A percentile compares a stretch with the other conserved stretches of the same genome.
Evolutionary conservation across 2,113 vertebrate species (phyloP).

Genomic region (Mormyrus iriodes): DNA sequence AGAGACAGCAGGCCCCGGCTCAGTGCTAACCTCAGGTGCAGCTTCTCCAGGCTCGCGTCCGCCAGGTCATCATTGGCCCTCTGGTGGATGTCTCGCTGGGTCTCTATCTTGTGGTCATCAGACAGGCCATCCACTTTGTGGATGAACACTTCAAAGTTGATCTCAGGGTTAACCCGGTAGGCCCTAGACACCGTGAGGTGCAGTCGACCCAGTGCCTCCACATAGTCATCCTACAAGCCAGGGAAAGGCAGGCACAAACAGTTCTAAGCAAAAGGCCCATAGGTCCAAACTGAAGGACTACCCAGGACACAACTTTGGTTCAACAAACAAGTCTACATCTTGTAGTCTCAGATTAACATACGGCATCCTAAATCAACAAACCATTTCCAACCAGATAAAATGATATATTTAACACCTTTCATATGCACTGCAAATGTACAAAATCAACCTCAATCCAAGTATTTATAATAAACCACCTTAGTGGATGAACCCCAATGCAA

Average conservation of each 20-base stretch:
- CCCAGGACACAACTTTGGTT: background rate
- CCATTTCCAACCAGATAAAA: background rate
- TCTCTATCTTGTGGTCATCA: conserved; percentile 99
- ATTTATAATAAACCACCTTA: background rate
- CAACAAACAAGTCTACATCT: background rate
- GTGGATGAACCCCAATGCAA: background rate
- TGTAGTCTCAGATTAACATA: background rate
- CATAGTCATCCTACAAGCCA: conserved; percentile 85
- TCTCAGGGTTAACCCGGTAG: conserved; percentile 96
- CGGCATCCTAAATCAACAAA: background rate
- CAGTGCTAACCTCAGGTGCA: conserved; percentile 84
- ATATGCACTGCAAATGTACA: background rate
- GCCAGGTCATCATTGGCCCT: conserved; percentile 96
- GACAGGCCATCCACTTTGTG: conserved; percentile 98
- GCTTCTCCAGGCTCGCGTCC: conserved; percentile 93
- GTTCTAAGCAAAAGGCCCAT: background rate
- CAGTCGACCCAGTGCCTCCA: conserved; percentile 91
- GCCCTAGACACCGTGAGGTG: conserved; percentile 96
- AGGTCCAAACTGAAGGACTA: background rate
- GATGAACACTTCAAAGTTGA: conserved; percentile 99
- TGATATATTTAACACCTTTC: background rate
- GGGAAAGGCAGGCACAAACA: background rate
- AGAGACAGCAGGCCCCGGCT: background rate
- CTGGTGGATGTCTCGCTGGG: conserved; percentile 97
- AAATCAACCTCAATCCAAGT: background rate